These are phyloP conservation scores for Neotoxoptera formosana DNA, from an alignment of 1,140 invertebrate genomes.

Conservation along the genomic window DNA sequence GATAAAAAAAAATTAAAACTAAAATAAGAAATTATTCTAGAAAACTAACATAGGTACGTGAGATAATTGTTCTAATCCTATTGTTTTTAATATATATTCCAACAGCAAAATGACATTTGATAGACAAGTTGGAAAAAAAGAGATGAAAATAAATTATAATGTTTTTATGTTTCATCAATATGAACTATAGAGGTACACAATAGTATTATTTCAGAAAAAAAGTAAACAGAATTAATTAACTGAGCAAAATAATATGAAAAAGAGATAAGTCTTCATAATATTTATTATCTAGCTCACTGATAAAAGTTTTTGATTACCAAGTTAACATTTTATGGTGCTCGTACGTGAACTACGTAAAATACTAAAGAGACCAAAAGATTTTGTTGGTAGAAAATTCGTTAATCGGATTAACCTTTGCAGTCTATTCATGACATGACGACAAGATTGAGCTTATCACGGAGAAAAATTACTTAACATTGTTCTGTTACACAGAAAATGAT, in stretches of 20 bases:
- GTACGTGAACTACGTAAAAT: constrained; percentile 27
- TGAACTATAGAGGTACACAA: background rate
- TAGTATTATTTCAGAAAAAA: background rate
- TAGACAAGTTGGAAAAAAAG: background rate
- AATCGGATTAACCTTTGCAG: constrained; percentile 32
- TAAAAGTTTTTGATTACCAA: constrained; percentile 35
- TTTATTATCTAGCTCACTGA: background rate
- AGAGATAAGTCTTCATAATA: background rate
- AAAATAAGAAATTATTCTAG: no score
- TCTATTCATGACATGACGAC: background rate
- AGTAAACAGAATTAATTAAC: background rate
- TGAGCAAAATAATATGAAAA: background rate
- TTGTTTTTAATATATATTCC: background rate
- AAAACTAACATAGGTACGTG: background rate
- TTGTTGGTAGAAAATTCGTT: constrained; percentile 11
- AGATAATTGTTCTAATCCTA: background rate
- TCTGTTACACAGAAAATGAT: background rate
- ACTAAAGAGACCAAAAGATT: background rate
- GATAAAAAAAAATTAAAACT: background rate
- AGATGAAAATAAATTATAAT: background rate
- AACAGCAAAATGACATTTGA: background rate
- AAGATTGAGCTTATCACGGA: constrained; percentile 19
- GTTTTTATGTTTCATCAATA: background rate
- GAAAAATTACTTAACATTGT: constrained; percentile 26
- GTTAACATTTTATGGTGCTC: background rate